Percentiles rank a stretch among this genome's conserved stretches.
Evolutionary conservation across 2,113 vertebrate genomes (phyloP).

Genomic region (Colossoma macropomum): DNA sequence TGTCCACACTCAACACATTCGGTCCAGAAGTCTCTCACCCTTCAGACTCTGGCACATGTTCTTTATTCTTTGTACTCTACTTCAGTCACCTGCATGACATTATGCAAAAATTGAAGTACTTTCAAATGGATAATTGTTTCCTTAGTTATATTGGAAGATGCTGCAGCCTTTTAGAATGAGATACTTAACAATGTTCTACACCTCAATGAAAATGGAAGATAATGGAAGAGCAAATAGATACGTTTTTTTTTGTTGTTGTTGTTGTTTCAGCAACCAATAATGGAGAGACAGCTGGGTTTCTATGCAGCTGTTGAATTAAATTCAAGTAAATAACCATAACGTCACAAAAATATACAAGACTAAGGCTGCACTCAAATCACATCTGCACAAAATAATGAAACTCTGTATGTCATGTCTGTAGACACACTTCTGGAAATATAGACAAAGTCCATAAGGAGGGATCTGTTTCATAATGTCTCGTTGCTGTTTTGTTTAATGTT

Average conservation of each 20-base stretch:
- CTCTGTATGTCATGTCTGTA: neutral
- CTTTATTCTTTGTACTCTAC: neutral
- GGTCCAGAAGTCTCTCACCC: neutral
- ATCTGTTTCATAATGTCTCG: neutral
- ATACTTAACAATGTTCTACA: neutral
- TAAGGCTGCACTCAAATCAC: neutral
- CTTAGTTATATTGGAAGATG: neutral
- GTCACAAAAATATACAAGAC: neutral
- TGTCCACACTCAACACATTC: neutral
- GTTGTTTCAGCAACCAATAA: neutral
- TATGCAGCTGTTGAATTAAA: too few relatives aligned
- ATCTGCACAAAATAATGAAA: neutral
- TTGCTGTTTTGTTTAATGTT: neutral
- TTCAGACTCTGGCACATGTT: neutral
- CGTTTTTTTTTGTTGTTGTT: neutral
- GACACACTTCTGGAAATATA: neutral
- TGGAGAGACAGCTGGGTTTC: neutral
- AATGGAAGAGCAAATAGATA: neutral
- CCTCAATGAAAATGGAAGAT: neutral
- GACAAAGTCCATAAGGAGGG: neutral
- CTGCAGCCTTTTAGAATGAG: neutral
- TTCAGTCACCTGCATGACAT: neutral
- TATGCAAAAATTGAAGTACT: neutral
- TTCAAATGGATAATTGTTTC: constrained; percentile 4
- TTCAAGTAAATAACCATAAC: neutral